These are phyloP conservation scores for Phymastichus coffea DNA, from an alignment of 1,140 invertebrate species.

Conservation along the genomic window DNA sequence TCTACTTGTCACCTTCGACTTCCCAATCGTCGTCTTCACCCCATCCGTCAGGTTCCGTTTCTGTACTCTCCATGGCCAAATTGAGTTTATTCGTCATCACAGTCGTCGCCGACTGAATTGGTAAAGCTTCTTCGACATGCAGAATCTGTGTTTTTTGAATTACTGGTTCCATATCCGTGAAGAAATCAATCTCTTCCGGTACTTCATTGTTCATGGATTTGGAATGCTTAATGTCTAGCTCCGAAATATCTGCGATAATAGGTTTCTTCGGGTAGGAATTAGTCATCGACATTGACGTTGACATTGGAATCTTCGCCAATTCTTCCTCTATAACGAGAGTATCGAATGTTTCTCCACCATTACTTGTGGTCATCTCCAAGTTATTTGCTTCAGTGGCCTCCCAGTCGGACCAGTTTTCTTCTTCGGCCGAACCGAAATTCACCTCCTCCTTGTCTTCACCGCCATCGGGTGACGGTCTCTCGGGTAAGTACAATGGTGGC, in stretches of 20 bases:
- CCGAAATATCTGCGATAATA: constrained; percentile 65
- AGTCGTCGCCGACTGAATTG: too few species aligned
- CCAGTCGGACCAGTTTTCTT: constrained; percentile 76
- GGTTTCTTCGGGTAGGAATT: constrained; percentile 45
- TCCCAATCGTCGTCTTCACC: constrained; percentile 11
- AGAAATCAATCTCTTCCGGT: constrained; percentile 66
- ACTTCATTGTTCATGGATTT: constrained; percentile 53
- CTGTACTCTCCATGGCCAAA: not conserved
- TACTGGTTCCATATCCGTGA: constrained; percentile 81
- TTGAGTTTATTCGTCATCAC: not conserved
- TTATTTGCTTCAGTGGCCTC: constrained; percentile 47
- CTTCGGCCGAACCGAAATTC: constrained; percentile 49
- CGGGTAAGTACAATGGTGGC: constrained; percentile 54
- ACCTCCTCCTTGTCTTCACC: constrained; percentile 70
- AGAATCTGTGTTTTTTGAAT: constrained; percentile 65
- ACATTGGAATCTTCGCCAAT: not conserved
- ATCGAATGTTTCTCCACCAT: not conserved
- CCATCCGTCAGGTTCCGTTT: constrained; percentile 14
- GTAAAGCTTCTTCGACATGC: constrained; percentile 39
- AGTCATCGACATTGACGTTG: not conserved
- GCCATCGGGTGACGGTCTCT: constrained; percentile 77
- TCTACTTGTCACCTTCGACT: not conserved
- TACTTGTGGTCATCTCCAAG: not conserved
- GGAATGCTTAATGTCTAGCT: constrained; percentile 74
- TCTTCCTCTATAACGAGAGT: constrained; percentile 4